phyloP scores from a whole-genome alignment of 2,888 invertebrate genomes.

The Epistrophe grossulariae region DNA sequence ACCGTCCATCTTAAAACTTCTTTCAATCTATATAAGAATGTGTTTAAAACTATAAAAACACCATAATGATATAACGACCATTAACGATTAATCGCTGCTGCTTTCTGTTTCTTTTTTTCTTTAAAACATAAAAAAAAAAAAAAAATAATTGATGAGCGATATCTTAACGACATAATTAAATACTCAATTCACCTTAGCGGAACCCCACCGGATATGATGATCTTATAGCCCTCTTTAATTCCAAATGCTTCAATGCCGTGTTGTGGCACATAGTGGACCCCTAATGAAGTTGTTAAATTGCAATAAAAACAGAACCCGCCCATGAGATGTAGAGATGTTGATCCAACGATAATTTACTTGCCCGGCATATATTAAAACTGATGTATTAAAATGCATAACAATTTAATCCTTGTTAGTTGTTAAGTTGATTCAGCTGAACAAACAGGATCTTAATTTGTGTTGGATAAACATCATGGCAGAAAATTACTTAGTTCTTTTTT shows the following conservation, averaged over 20 bases:
- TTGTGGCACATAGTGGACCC: neutral
- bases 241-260: conserved; percentile 9
- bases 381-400: conserved; percentile 10
- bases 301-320: conserved; percentile 56
- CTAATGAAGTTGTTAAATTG: conserved; percentile 66
- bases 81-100: neutral
- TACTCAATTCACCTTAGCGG: conserved; percentile 31
- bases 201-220: conserved; percentile 33
- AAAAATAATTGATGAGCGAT: conserved; percentile 53
- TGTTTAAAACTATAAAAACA: neutral
- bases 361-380: conserved; percentile 15
- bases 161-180: conserved; percentile 69
- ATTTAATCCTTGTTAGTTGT: conserved; percentile 45
- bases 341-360: conserved; percentile 6
- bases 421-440: conserved; percentile 8
- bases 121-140: neutral
- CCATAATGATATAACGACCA: neutral
- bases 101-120: neutral
- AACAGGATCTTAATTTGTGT: neutral
- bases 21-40: neutral
- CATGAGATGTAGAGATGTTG: conserved; percentile 14
- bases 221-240: conserved; percentile 28
- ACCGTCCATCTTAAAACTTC: neutral
- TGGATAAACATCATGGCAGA: conserved; percentile 1
- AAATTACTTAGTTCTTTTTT: neutral